These are phyloP conservation scores for Spodoptera littoralis DNA, from an alignment of 2,888 invertebrate species.

Conservation along the genomic window DNA sequence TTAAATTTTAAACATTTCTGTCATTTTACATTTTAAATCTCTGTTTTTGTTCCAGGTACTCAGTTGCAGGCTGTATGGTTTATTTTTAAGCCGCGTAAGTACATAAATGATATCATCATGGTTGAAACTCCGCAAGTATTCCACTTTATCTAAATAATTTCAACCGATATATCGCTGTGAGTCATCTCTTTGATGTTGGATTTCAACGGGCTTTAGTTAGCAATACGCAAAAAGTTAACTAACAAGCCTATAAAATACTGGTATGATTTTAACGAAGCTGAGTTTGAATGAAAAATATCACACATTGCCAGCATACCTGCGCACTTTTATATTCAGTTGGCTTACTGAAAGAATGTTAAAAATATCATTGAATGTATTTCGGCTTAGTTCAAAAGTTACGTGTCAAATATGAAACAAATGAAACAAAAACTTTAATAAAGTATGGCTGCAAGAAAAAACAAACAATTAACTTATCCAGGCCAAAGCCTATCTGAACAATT, in stretches of 20 bases:
- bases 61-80: conserved; percentile 48
- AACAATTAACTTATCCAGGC: conserved; percentile 20
- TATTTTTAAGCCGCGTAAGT: conserved; percentile 46
- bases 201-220: conserved; percentile 62
- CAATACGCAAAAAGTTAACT: conserved; percentile 70
- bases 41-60: conserved; percentile 79
- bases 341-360: conserved; percentile 33
- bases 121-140: conserved; percentile 57
- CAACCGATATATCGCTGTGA: conserved; percentile 61
- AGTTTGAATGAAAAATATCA: conserved; percentile 65
- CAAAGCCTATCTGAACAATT: conserved; percentile 33
- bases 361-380: conserved; percentile 25
- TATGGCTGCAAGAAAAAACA: conserved; percentile 10
- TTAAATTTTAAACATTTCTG: conserved; percentile 70
- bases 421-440: conserved; percentile 21
- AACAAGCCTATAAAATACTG: conserved; percentile 64
- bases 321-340: conserved; percentile 36
- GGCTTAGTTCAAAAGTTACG: conserved; percentile 23
- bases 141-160: conserved; percentile 68
- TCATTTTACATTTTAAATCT: conserved; percentile 61
- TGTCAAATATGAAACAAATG: conserved; percentile 37
- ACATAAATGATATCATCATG: conserved; percentile 57
- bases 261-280: conserved; percentile 71
- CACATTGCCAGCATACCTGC: conserved; percentile 37
- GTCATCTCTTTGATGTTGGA: conserved; percentile 67